Base-by-base conservation (phyloP, 2,888 invertebrate species). In the Lasioglossum vierecki region DNA sequence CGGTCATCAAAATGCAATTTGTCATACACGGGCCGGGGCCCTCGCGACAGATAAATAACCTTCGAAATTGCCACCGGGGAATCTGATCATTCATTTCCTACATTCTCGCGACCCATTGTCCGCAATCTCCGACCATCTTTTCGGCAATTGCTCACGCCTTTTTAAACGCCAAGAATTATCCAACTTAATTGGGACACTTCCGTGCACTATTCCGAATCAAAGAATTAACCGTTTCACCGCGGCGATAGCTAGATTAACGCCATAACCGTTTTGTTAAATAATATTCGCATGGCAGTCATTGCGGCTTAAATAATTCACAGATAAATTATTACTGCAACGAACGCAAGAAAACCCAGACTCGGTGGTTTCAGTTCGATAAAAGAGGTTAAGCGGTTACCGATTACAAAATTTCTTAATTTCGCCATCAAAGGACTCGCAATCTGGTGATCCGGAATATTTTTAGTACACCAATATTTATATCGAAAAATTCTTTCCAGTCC, bases 1-100 rank as follows among this genome's bases (percentile, higher is more conserved):
- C 60, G 15, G n/a, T 76, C 72, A 49, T 74, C 72, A 53, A 46
- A 76, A 26, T 35, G 39, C 60, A 30, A 30, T 85, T 73, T 80
- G 71, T 78, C 83, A 68, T 70, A 79, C 68, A 30, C 49, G 72
- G 35, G n/a, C 41, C 26, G 11, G 39, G 15, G 63, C 26, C 13
- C 46, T 26, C 57, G 13, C 46, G 30, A 35, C 74, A 26, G 41
- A 66, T 76, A 53, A 75, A 84, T 74, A 63, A 80, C 30, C 11
- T 35, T 60, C 30, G 46, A 26, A 63, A 63, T 76, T 46, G 46
- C 76, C 22, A n/a, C 72, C 68, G 22, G 26, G 60, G 44, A 63
- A 73, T 35, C 60, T 13, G 41, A 15, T 30, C 53, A 35, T 60
- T 46, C 35, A 63, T 79, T 44, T 41, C 30, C 44, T 63, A 8